Evolutionary conservation across 2,113 vertebrate species (phyloP).

Genomic region (Abramis brama): DNA sequence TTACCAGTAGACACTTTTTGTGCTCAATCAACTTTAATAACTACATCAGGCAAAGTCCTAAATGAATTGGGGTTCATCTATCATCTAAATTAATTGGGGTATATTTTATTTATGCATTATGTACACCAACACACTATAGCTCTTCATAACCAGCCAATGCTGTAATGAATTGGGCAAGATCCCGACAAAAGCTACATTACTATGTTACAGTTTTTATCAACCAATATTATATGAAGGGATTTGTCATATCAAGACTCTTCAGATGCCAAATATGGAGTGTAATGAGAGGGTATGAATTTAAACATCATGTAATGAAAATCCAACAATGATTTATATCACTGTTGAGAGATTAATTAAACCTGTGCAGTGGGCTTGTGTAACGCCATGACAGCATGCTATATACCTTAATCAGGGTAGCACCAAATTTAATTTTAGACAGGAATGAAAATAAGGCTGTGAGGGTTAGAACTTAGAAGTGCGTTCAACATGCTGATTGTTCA

Average conservation of each 20-base stretch:
- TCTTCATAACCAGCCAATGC: background rate
- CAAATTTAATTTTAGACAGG: too few relatives aligned
- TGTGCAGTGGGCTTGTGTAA: background rate
- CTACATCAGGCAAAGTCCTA: background rate
- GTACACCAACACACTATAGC: background rate
- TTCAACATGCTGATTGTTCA: too few relatives aligned
- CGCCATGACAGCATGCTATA: background rate
- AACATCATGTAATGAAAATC: slow-evolving; percentile 31
- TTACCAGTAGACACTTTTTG: background rate
- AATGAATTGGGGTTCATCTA: background rate
- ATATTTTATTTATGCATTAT: too few relatives aligned
- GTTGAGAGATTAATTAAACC: slow-evolving; percentile 2
- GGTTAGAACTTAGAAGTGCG: too few relatives aligned
- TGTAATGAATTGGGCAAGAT: background rate
- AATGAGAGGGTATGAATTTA: background rate
- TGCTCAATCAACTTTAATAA: background rate
- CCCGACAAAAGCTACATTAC: background rate
- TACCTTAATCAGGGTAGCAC: too few relatives aligned
- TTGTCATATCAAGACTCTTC: background rate
- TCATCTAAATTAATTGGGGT: too few relatives aligned
- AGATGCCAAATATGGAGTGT: slow-evolving; percentile 6
- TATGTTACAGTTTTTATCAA: background rate
- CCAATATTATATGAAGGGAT: background rate
- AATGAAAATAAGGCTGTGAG: too few relatives aligned
- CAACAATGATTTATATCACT: background rate